A percentile compares a stretch with the other conserved stretches of the same genome.
These are phyloP conservation scores for Diprion similis DNA, from an alignment of 1,140 invertebrate genomes.

Conservation along the genomic window DNA sequence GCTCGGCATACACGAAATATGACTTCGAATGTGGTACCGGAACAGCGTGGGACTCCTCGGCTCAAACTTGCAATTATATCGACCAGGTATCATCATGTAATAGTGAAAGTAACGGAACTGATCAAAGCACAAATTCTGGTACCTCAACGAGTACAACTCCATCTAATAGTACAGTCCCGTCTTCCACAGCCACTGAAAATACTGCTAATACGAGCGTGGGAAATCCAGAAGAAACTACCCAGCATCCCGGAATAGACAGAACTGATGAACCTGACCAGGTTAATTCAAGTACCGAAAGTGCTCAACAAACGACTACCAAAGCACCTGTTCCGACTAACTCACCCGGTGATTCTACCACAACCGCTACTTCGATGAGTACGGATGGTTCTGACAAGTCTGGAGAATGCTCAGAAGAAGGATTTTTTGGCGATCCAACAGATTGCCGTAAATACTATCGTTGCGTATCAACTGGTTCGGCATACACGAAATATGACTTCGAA, in stretches of 20 bases:
- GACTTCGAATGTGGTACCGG: constrained; percentile 55
- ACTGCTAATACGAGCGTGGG: constrained; percentile 34
- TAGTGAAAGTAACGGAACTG: constrained; percentile 26
- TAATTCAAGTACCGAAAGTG: too few species aligned
- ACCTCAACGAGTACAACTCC: constrained; percentile 28
- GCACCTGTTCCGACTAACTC: constrained; percentile 26
- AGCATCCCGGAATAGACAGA: too few species aligned
- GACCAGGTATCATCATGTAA: constrained; percentile 44
- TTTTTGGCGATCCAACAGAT: constrained; percentile 67
- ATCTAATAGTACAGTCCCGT: constrained; percentile 38
- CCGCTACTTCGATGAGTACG: background rate
- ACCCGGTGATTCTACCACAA: constrained; percentile 28
- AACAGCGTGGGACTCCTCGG: constrained; percentile 58
- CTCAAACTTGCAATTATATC: constrained; percentile 55
- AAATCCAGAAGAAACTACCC: background rate
- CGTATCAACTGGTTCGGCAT: constrained; percentile 54
- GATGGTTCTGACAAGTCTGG: constrained; percentile 20
- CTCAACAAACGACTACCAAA: too few species aligned
- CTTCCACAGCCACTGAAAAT: constrained; percentile 33
- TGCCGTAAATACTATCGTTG: constrained; percentile 68
- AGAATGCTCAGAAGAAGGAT: constrained; percentile 68
- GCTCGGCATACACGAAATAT: constrained; percentile 50
- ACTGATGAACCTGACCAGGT: too few species aligned
- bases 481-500: constrained; percentile 50
- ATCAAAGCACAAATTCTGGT: constrained; percentile 23